phyloP scores from a whole-genome alignment of 2,113 vertebrate genomes.

The Condylura cristata region DNA sequence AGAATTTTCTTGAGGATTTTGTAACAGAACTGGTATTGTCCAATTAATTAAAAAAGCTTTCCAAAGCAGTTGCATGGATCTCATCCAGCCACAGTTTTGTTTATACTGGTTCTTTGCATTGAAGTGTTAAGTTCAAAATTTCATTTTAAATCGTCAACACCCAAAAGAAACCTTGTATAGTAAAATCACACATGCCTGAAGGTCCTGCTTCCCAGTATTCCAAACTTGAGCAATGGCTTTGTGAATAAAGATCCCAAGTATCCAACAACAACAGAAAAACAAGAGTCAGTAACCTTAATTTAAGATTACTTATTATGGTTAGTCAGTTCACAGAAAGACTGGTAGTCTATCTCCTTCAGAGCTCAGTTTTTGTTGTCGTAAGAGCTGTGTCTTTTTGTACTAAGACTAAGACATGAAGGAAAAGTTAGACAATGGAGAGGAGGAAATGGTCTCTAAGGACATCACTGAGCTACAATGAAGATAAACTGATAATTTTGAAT shows the following conservation, averaged over 20 bases:
- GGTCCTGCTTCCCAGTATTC: neutral
- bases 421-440: neutral
- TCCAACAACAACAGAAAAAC: neutral
- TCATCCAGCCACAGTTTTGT: neutral
- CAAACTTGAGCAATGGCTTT: neutral
- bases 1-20: constrained; percentile 62
- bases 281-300: neutral
- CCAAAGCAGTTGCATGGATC: neutral
- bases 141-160: neutral
- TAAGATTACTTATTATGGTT: neutral
- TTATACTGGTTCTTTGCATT: neutral
- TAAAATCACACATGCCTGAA: neutral
- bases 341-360: neutral
- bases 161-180: neutral
- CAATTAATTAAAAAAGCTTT: constrained; percentile 24
- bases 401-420: neutral
- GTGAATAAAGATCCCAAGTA: neutral
- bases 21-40: constrained; percentile 6
- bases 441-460: neutral
- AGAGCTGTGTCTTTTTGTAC: neutral
- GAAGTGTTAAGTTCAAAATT: neutral
- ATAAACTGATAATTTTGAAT: neutral
- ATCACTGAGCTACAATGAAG: neutral
- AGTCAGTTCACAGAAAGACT: neutral
- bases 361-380: neutral